Evolutionary conservation across 1,140 invertebrate species (phyloP), one percentile per base, ranked within the genome.

Genomic region (Neotoxoptera formosana): DNA sequence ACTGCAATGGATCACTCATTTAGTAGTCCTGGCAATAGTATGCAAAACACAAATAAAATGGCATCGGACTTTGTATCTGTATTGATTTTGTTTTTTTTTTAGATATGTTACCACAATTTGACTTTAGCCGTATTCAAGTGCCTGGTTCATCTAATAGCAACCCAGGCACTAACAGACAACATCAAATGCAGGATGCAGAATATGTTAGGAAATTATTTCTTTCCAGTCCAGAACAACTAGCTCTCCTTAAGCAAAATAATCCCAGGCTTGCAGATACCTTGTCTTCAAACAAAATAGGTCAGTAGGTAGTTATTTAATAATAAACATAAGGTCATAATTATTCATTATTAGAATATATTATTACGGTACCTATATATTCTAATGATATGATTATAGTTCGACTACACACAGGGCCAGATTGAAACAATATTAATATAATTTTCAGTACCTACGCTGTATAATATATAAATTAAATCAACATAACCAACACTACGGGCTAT

Each of bases 241-340:
- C 98, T 1, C 94, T 99, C 60, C 95, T 99, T 0, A 98, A 98
- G 95, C 98, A 99, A 95, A 98, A 99, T 94, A 99, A 99, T 96
- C 98, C 98, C 23, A 96, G 97, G 94, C 95, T 99, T 76, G 98
- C 99, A 34, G 98, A 99, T 95, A 98, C 99, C 36, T 95, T 99
- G 11, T 96, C 98, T 1, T 97, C 97, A 94, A 98, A 98, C 34
- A 97, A 97, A 95, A 95, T 98, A 94, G 97, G 98, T 97, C 86
- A 87, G 93, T 93, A 11, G 51, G 2, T 88, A n/a, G 45, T 87
- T 45, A 87, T 48, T 76, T n/a, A n/a, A 34, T 76, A 17, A 17
- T 7, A 76, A 45, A 47, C 47, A 47, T 9, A 30, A 86, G 3
- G 76, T 92, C 25, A 23, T 83, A 83, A 21, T 41, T 41, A n/a